phyloP scores from a whole-genome alignment of 2,113 vertebrate species.

The Bungarus multicinctus region DNA sequence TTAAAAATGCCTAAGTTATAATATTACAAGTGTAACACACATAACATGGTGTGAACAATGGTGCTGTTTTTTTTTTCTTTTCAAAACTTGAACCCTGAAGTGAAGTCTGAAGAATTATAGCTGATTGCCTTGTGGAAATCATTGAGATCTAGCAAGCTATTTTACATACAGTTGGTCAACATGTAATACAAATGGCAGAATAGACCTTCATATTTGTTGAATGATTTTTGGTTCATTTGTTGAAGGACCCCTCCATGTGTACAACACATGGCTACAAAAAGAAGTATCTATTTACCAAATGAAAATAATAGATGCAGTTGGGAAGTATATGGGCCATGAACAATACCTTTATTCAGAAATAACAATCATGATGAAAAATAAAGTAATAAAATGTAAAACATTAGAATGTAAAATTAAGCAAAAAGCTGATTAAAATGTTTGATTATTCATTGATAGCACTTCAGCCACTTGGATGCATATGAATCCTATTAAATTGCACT shows the following conservation, averaged over 20 bases:
- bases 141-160: neutral
- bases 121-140: neutral
- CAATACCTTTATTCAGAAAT: neutral
- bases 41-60: neutral
- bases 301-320: neutral
- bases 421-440: neutral
- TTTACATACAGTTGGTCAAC: neutral
- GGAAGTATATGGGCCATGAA: neutral
- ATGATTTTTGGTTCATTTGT: neutral
- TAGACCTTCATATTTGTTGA: neutral
- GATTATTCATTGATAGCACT: neutral
- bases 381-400: neutral
- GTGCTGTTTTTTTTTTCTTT: neutral
- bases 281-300: neutral
- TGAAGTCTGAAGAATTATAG: neutral
- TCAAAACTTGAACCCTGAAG: neutral
- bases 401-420: neutral
- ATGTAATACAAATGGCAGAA: neutral
- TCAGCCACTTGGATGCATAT: neutral
- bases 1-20: too few species aligned
- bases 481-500: neutral
- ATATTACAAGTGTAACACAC: neutral
- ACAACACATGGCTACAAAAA: neutral
- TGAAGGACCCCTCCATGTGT: neutral
- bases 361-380: neutral